These are phyloP conservation scores for Triplophysa dalaica DNA, from an alignment of 2,113 vertebrate species.

Conservation along the genomic window DNA sequence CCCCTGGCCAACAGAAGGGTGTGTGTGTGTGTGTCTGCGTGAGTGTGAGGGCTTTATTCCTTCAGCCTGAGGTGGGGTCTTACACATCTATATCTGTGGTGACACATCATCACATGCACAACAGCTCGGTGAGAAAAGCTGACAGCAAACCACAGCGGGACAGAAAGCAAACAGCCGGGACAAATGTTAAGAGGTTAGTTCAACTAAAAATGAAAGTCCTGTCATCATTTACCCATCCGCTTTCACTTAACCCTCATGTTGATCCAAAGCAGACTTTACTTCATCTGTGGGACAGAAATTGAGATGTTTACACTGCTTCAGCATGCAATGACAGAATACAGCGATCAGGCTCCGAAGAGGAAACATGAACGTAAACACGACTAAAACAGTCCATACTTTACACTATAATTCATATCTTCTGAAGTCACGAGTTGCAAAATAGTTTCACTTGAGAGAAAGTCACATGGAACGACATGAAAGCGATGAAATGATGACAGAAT, in stretches of 20 bases:
- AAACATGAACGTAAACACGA: too few relatives aligned
- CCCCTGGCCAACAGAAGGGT: conserved; percentile 80
- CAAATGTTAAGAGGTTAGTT: not conserved
- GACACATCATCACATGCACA: not conserved
- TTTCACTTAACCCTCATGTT: not conserved
- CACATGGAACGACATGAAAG: not conserved
- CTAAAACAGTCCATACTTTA: too few relatives aligned
- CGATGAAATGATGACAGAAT: not conserved
- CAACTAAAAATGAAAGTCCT: not conserved
- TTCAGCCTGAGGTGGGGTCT: conserved; percentile 9
- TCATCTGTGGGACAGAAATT: not conserved
- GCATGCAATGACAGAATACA: not conserved
- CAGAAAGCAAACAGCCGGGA: not conserved
- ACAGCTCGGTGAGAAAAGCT: conserved; percentile 15
- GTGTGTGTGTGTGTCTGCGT: not conserved
- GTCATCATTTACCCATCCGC: not conserved
- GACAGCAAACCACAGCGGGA: conserved; percentile 18
- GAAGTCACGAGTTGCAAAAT: not conserved
- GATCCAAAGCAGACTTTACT: not conserved
- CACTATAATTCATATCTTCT: not conserved
- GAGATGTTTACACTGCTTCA: not conserved
- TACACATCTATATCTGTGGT: conserved; percentile 10
- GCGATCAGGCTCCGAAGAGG: not conserved
- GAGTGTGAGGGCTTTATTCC: conserved; percentile 3
- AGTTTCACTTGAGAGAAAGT: too few relatives aligned